Evolutionary conservation across 2,797 vertebrate genomes (phyloP).

Genomic region (Lepilemur septentrionalis): DNA sequence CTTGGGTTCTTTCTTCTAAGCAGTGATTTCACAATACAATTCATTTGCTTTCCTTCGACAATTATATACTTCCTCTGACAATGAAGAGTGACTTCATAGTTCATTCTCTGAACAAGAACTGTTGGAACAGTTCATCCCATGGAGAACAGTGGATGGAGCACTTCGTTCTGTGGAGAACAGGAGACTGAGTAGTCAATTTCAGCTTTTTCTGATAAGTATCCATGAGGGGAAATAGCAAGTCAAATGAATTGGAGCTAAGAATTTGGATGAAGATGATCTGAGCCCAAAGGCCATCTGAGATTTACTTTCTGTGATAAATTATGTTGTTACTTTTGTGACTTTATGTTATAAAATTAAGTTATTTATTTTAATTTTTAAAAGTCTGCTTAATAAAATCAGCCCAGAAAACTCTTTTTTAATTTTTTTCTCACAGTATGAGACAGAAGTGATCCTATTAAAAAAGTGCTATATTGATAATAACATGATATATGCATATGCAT

Average conservation of each 20-base stretch:
- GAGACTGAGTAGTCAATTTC: background rate
- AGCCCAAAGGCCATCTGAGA: background rate
- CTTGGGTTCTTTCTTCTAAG: background rate
- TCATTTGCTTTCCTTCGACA: background rate
- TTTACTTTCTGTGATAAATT: constrained; percentile 17
- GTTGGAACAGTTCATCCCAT: background rate
- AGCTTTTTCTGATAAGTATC: background rate
- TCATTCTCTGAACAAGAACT: background rate
- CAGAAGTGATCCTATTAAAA: background rate
- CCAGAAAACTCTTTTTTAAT: background rate
- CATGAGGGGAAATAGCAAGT: background rate
- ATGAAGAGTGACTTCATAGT: background rate
- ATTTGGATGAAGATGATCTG: background rate
- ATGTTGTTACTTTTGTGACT: background rate
- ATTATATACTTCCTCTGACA: background rate
- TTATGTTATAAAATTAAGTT: background rate
- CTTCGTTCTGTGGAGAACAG: background rate
- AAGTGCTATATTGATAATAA: background rate
- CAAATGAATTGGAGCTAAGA: background rate
- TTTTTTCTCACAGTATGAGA: background rate
- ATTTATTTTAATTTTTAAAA: constrained; percentile 7
- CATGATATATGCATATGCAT: background rate
- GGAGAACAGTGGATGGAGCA: background rate
- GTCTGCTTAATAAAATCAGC: background rate
- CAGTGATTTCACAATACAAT: background rate